Evolutionary conservation across 2,797 vertebrate genomes (phyloP).

Genomic region (Loris lydekkerianus): DNA sequence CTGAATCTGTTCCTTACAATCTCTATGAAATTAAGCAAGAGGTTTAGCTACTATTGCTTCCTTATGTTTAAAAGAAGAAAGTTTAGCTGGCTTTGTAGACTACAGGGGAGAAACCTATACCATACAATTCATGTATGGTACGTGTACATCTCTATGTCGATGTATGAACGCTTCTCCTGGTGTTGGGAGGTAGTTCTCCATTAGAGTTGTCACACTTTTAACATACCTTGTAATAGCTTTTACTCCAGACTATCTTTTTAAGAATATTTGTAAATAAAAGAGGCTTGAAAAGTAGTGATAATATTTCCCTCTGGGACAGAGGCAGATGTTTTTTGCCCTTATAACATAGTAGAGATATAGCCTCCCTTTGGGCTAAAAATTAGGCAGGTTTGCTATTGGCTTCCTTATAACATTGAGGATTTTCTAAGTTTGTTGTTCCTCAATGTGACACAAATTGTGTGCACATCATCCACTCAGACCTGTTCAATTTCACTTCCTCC

Average conservation of each 20-base stretch:
- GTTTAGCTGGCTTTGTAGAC: background rate
- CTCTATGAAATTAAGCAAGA: background rate
- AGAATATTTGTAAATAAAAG: background rate
- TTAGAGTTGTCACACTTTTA: background rate
- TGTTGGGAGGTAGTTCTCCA: background rate
- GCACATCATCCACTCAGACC: fast-evolving
- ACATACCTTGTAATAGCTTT: background rate
- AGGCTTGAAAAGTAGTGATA: background rate
- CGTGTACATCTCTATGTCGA: fast-evolving
- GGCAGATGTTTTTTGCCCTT: background rate
- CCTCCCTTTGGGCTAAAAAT: background rate
- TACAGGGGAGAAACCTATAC: background rate
- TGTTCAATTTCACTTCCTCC: fast-evolving
- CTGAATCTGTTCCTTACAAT: background rate
- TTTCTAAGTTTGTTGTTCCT: background rate
- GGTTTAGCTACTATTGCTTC: background rate
- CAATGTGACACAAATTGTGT: background rate
- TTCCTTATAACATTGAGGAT: background rate
- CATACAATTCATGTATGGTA: background rate
- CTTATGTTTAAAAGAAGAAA: background rate
- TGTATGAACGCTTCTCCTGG: background rate
- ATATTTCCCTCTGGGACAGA: background rate
- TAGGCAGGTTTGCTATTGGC: background rate
- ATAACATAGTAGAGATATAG: background rate
- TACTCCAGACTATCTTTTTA: background rate